Percentiles rank a stretch among this genome's conserved stretches.
Evolutionary conservation across 2,888 invertebrate genomes (phyloP).

Genomic region (Dyspetes luteomarginatus): DNA sequence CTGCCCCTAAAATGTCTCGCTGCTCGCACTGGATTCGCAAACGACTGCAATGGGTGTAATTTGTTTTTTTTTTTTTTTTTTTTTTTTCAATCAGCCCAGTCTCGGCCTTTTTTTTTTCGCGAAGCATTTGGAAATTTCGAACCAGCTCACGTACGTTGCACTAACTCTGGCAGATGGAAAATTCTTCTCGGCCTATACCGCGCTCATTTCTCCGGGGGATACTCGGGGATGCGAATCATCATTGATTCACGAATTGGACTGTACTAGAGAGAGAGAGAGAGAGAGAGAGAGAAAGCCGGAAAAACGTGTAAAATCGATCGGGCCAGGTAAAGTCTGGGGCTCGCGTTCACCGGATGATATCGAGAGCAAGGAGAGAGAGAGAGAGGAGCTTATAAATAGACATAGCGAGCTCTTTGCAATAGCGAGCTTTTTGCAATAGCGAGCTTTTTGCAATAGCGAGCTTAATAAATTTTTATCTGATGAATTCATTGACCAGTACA

Average conservation of each 20-base stretch:
- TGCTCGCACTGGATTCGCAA: constrained; percentile 28
- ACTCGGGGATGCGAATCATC: constrained; percentile 9
- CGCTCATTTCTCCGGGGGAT: not conserved
- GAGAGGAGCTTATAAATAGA: not conserved
- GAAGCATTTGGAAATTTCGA: constrained; percentile 30
- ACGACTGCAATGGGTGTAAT: constrained; percentile 17
- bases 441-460: not conserved
- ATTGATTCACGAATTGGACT: constrained; percentile 30
- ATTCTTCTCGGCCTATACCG: not conserved
- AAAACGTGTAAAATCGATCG: constrained; percentile 12
- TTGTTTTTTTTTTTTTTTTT: not conserved
- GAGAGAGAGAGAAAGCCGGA: constrained; percentile 7
- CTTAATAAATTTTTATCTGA: constrained; percentile 21
- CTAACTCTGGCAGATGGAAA: not conserved
- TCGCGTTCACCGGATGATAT: not conserved
- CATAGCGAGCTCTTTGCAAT: not conserved
- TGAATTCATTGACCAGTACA: constrained; percentile 6
- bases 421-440: no score
- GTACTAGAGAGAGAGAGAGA: not conserved
- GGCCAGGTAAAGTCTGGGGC: not conserved
- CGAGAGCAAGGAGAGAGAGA: not conserved
- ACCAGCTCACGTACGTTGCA: constrained; percentile 41
- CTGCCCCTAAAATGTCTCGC: constrained; percentile 16
- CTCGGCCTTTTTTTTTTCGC: constrained; percentile 32
- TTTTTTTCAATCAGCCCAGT: not conserved